phyloP scores from a whole-genome alignment of 2,113 vertebrate genomes.

The Nipponia nippon region DNA sequence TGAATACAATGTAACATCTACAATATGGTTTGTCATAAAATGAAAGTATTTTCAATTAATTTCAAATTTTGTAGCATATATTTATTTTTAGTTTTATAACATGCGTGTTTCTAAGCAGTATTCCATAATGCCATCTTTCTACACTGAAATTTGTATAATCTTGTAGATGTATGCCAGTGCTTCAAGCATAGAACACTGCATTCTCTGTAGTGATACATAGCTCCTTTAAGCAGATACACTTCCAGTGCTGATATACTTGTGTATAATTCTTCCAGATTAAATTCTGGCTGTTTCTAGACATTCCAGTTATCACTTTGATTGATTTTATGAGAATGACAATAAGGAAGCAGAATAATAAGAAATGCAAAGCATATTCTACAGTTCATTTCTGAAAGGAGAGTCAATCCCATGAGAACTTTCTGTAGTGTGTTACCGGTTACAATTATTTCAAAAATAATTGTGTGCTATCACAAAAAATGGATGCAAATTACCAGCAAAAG shows the following conservation, averaged over 20 bases:
- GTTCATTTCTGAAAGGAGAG: background rate
- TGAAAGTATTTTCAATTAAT: background rate
- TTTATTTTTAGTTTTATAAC: background rate
- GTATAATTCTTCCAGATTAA: constrained; percentile 26
- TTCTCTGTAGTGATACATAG: background rate
- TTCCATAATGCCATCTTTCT: background rate
- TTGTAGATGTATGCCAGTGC: background rate
- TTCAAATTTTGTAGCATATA: background rate
- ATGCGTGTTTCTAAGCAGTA: background rate
- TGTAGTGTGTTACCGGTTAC: background rate
- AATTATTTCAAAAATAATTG: background rate
- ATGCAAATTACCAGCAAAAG: background rate
- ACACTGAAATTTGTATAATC: background rate
- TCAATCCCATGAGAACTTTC: background rate
- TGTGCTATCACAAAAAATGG: background rate
- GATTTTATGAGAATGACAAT: constrained; percentile 6
- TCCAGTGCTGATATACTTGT: background rate
- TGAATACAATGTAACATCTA: background rate
- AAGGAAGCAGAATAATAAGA: background rate
- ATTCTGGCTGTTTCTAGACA: background rate
- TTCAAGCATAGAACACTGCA: background rate
- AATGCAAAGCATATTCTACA: background rate
- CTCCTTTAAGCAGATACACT: background rate
- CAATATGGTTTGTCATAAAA: background rate
- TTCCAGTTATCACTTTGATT: background rate